A percentile compares a stretch with the other conserved stretches of the same genome.
Conservation (phyloP, 2,113 vertebrate species). For the Boulengeromyrus knoepffleri region DNA sequence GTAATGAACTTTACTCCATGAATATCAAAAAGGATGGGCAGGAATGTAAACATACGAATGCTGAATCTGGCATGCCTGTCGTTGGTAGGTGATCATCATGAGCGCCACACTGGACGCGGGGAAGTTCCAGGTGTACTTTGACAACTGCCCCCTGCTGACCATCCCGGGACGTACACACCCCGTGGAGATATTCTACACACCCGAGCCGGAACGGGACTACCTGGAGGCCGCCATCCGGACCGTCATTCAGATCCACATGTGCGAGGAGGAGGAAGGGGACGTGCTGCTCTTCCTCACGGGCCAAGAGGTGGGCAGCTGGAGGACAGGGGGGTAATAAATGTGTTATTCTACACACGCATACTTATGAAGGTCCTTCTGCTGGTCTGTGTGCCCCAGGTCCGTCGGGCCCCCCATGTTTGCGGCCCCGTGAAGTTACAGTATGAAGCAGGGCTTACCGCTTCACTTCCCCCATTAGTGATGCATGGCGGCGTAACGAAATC, state of each 20-base stretch:
- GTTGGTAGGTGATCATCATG: slow-evolving; percentile 85
- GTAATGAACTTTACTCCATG: neutral
- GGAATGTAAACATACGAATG: neutral
- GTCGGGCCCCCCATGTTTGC: neutral
- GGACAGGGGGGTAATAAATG: too few species aligned
- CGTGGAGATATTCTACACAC: slow-evolving; percentile 96
- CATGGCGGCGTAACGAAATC: slow-evolving; percentile 34
- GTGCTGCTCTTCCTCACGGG: slow-evolving; percentile 89
- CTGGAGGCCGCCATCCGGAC: slow-evolving; percentile 93
- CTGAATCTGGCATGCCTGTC: neutral
- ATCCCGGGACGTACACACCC: slow-evolving; percentile 93
- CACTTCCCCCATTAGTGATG: slow-evolving; percentile 3
- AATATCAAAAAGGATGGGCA: neutral
- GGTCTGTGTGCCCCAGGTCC: neutral
- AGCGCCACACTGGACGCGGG: slow-evolving; percentile 93
- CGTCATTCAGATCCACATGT: slow-evolving; percentile 96
- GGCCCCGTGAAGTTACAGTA: neutral
- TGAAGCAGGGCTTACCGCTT: neutral
- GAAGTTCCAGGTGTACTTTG: slow-evolving; percentile 96
- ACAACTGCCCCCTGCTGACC: slow-evolving; percentile 87
- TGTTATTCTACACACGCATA: neutral
- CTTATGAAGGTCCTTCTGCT: neutral
- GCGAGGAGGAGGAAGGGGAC: slow-evolving; percentile 89
- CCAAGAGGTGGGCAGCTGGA: slow-evolving; percentile 73
- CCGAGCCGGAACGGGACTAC: slow-evolving; percentile 90